Evolutionary conservation across 2,113 vertebrate genomes (phyloP).

Genomic region (Hipposideros armiger): DNA sequence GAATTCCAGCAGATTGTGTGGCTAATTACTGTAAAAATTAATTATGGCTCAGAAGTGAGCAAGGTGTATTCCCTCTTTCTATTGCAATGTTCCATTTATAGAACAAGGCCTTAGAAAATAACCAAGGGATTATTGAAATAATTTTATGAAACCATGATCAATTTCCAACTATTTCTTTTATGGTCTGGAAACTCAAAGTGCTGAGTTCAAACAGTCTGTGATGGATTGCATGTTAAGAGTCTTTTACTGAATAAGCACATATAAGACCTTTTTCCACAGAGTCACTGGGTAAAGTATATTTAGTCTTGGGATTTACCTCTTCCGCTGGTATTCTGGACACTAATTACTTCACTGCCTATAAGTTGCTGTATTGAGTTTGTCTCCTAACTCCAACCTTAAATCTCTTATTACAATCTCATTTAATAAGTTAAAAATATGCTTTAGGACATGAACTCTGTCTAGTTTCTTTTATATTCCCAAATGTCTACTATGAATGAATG

Average conservation of each 20-base stretch:
- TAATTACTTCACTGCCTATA: not conserved
- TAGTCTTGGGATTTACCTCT: not conserved
- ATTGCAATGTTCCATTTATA: constrained; percentile 27
- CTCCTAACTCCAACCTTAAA: not conserved
- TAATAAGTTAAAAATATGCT: not conserved
- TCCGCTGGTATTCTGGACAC: not conserved
- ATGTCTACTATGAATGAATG: not conserved
- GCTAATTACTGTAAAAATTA: constrained; percentile 65
- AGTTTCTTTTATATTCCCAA: not conserved
- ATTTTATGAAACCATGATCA: not conserved
- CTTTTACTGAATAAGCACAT: not conserved
- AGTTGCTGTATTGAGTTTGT: not conserved
- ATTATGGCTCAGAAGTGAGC: constrained; percentile 51
- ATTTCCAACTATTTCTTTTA: constrained; percentile 52
- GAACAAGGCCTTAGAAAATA: constrained; percentile 14
- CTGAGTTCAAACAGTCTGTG: not conserved
- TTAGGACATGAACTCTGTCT: not conserved
- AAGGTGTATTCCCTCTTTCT: not conserved
- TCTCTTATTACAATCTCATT: not conserved
- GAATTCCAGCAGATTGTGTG: constrained; percentile 42
- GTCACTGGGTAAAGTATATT: not conserved
- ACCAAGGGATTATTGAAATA: not conserved
- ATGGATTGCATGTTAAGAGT: not conserved
- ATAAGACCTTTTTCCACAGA: not conserved
- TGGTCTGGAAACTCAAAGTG: constrained; percentile 30